Base-by-base conservation (phyloP, 2,113 vertebrate genomes). In the Accipiter virgatus region DNA sequence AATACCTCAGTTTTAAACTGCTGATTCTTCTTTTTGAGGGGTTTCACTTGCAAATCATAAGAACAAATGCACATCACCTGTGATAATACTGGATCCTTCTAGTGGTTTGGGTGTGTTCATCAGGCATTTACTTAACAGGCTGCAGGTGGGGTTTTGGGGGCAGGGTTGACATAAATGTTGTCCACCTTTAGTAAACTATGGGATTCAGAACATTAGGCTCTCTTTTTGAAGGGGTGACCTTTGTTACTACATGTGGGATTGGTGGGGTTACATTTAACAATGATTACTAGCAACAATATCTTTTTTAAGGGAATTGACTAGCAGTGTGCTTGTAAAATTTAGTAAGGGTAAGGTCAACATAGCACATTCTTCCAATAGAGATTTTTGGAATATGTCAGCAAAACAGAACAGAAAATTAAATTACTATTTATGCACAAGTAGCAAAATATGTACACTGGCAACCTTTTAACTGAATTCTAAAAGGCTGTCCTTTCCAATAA, bases 381-480 rank as follows among this genome's bases (percentile, higher is more conserved):
- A 43, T 90, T 97, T 97, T 94, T 93, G 11, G 58, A 86, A 84
- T 43, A 72, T 65, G 88, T 97, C 96, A 98, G 97, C 97, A 97
- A 90, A 95, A 88, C 22, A 75, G 89, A 91, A 75, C 18, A 91
- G 86, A 92, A 98, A 97, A 98, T 97, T 96, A 94, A 96, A 98
- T 98, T 98, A 98, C 48, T 89, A 38, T 92, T 98, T 97, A 96
- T 97, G 97, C 96, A 97, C 96, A 95, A 97, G 58, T 92, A 96
- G 93, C 93, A 97, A 95, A 97, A 96, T 90, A 34, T 31, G 34
- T 92, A 74, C 70, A 72, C 85, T 93, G 61, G 74, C 86, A 97
- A 89, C 27, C 55, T 95, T 97, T 86, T 90, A 85, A 97, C 70
- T 95, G 68, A 97, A 95, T 96, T 94, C 81, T 94, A 82, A 87